Conservation (phyloP, 2,113 vertebrate genomes). For the Hippocampus mohnikei region DNA sequence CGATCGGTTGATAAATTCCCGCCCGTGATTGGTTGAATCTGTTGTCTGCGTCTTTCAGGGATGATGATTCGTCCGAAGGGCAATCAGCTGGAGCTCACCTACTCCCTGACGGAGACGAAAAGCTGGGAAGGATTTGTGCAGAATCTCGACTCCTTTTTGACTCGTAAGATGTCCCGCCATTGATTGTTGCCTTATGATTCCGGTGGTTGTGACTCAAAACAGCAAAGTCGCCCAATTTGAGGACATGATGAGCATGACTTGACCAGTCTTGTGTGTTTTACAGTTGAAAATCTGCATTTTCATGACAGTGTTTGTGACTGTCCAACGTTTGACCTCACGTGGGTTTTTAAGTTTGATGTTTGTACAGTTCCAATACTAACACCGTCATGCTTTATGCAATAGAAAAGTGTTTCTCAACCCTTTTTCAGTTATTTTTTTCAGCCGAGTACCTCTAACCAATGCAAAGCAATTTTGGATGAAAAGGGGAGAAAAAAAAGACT, state of each 20-base stretch:
- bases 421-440: too few relatives aligned
- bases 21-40: constrained; percentile 3
- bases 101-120: constrained; percentile 29
- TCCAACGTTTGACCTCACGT: too few relatives aligned
- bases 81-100: constrained; percentile 54
- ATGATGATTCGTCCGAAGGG: constrained; percentile 68
- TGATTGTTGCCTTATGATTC: background rate
- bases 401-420: too few relatives aligned
- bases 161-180: constrained; percentile 27
- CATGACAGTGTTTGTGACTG: too few relatives aligned
- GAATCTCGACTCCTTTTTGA: constrained; percentile 53
- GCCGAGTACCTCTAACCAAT: too few relatives aligned
- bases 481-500: too few relatives aligned
- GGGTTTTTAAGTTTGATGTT: too few relatives aligned
- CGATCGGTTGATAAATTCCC: too few relatives aligned
- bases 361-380: too few relatives aligned
- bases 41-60: constrained; percentile 39
- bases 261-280: background rate
- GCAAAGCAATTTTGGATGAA: too few relatives aligned
- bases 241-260: background rate
- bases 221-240: too few relatives aligned
- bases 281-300: background rate
- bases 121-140: constrained; percentile 44
- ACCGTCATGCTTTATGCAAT: too few relatives aligned
- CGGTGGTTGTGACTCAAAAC: background rate